phyloP scores from a whole-genome alignment of 1,140 invertebrate genomes.

The Papilio xuthus region DNA sequence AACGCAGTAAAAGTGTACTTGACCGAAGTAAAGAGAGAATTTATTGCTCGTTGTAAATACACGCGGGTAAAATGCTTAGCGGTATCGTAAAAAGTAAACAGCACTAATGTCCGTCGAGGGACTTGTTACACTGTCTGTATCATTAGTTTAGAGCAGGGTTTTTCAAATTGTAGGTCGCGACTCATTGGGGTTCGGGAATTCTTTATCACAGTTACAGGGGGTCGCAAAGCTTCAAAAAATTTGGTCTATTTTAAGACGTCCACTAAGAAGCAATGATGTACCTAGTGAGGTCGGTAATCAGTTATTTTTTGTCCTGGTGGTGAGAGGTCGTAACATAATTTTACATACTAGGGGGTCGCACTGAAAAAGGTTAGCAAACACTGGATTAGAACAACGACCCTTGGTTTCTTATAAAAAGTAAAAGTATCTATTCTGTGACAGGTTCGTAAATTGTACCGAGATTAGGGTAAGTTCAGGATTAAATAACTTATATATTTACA shows the following conservation, averaged over 20 bases:
- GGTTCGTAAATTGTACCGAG: neutral
- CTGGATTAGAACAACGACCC: neutral
- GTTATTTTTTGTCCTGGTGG: too few relatives aligned
- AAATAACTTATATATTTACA: neutral
- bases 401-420: neutral
- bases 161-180: neutral
- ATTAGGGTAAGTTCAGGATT: neutral
- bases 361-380: too few relatives aligned
- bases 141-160: neutral
- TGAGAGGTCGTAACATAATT: too few relatives aligned
- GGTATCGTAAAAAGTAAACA: constrained; percentile 22
- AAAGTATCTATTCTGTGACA: neutral
- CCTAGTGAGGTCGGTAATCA: too few relatives aligned
- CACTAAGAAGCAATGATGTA: too few relatives aligned
- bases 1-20: constrained; percentile 5
- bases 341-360: too few relatives aligned
- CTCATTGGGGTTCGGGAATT: neutral
- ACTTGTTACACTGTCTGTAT: constrained; percentile 1
- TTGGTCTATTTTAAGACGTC: too few relatives aligned
- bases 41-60: constrained; percentile 19
- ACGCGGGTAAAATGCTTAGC: constrained; percentile 13
- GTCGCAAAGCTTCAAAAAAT: neutral
- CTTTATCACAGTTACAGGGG: too few relatives aligned
- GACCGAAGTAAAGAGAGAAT: constrained; percentile 5
- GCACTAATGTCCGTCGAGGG: constrained; percentile 1